A percentile compares a stretch with the other conserved stretches of the same genome.
Conservation (phyloP, 2,797 vertebrate species). For the Acipenser transmontanus region DNA sequence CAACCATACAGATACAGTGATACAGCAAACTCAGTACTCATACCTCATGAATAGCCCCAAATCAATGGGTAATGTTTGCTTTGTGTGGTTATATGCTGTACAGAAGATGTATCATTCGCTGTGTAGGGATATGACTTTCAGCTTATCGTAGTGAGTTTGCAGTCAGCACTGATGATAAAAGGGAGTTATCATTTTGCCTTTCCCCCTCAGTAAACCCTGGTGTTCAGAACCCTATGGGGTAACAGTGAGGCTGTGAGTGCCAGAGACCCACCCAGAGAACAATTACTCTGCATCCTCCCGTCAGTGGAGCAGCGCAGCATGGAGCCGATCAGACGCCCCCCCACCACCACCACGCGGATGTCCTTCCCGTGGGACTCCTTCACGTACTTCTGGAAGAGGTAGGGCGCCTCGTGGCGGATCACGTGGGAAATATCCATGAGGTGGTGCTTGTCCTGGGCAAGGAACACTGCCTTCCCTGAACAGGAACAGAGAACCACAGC, state of each 20-base stretch:
- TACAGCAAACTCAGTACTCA: too few relatives aligned
- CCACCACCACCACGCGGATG: constrained; percentile 81
- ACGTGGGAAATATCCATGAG: constrained; percentile 82
- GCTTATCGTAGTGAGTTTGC: too few relatives aligned
- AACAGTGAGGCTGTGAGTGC: too few relatives aligned
- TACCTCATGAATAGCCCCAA: too few relatives aligned
- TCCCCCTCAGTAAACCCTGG: too few relatives aligned
- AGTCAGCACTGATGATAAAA: too few relatives aligned
- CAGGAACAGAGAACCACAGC: constrained; percentile 8
- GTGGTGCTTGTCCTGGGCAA: constrained; percentile 83
- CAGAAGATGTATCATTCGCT: too few relatives aligned
- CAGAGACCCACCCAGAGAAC: constrained; percentile 69
- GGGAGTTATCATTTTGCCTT: too few relatives aligned
- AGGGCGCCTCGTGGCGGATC: constrained; percentile 82
- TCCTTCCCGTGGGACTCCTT: constrained; percentile 85
- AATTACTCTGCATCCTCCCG: constrained; percentile 91
- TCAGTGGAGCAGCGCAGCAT: constrained; percentile 87
- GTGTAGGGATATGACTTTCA: too few relatives aligned
- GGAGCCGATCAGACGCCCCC: constrained; percentile 78
- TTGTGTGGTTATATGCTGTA: too few relatives aligned
- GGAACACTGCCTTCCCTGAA: constrained; percentile 82
- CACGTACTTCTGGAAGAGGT: constrained; percentile 86
- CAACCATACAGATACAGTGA: too few relatives aligned
- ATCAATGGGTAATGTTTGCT: too few relatives aligned
- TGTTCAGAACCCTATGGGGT: background rate